Percentiles rank a stretch among this genome's conserved stretches.
phyloP scores from a whole-genome alignment of 1,140 invertebrate species.

The Bombus superbus region DNA sequence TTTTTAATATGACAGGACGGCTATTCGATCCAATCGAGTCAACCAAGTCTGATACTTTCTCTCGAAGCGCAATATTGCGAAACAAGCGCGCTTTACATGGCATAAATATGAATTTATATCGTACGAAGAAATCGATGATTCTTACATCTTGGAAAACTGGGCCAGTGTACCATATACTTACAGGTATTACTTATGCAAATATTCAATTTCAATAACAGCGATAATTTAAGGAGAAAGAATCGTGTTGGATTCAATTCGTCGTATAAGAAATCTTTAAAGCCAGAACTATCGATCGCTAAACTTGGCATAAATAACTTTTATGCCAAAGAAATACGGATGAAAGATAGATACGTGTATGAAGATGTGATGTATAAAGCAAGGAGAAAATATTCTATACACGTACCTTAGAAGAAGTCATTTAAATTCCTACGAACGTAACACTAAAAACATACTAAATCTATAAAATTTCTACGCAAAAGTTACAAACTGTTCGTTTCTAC shows the following conservation, averaged over 20 bases:
- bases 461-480: background rate
- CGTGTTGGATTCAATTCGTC: background rate
- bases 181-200: background rate
- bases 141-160: background rate
- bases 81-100: background rate
- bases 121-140: background rate
- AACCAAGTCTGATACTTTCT: background rate
- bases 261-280: background rate
- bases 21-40: background rate
- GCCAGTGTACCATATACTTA: background rate
- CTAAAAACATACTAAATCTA: background rate
- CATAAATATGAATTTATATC: conserved; percentile 7
- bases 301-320: no score
- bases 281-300: no score
- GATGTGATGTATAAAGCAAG: no score
- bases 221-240: background rate
- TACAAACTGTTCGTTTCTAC: background rate
- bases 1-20: background rate
- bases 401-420: background rate
- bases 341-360: no score
- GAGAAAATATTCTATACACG: no score
- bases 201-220: background rate
- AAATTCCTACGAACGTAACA: background rate
- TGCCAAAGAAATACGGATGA: no score
- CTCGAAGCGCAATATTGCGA: background rate